Evolutionary conservation across 2,888 invertebrate species (phyloP), one percentile per base, ranked within the genome.

Genomic region (Cerastoderma edule): DNA sequence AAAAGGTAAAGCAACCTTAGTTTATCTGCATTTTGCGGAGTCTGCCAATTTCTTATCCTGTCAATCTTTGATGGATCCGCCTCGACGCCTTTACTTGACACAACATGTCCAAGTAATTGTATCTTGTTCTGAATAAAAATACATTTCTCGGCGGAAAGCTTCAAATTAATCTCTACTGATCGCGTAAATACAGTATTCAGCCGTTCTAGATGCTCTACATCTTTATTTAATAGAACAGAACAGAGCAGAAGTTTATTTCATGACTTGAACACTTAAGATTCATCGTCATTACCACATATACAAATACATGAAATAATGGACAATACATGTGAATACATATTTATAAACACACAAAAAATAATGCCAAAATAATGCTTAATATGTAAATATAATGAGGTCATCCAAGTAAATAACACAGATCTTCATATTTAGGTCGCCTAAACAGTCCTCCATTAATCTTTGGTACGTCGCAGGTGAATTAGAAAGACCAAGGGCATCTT

Each of bases 391-490:
- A 22, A 63, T 63, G 8, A 63, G 35, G 24, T 63, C 63, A 35
- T 63, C 63, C 5, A 63, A 39, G n/a, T 35, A 63, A 10, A 35
- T 63, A n/a, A 63, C 10, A 63, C 63, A 63, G n/a, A 63, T 63
- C 1, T 16, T 63, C 33, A 63, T 33, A 16, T 63, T 16, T 3
- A n/a, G 22, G 13, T 63, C 63, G 5, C 35, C 63, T 22, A 35
- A 35, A 63, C 1, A 22, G 6, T 63, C 63, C 24, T 63, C 39
- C 39, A 63, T 35, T 2, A 63, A 8, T 24, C 63, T 33, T 16
- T 35, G 63, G 22, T 35, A 35, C 13, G 63, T 63, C 3, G 63
- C 63, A 6, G 63, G 39, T 4, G 24, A 24, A 24, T 63, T 35
- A 6, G 63, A 22, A 4, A 33, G 39, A 2, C 63, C n/a, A 63